Base-by-base conservation (phyloP, 2,797 vertebrate species). In the Babyrousa celebensis region DNA sequence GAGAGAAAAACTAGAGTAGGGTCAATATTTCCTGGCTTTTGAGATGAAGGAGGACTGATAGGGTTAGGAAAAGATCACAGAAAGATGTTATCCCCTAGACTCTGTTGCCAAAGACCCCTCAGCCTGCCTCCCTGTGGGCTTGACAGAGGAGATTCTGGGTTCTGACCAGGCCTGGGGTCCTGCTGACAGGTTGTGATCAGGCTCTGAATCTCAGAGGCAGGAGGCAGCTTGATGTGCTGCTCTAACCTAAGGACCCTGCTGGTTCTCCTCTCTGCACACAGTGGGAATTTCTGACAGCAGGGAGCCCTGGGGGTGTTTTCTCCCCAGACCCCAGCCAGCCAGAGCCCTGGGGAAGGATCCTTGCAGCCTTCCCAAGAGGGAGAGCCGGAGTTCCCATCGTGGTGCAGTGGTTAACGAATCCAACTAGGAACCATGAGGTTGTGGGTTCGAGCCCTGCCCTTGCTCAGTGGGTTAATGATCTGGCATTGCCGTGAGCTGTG, bases 281-380 rank as follows among this genome's bases (percentile, higher is more conserved):
- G 9, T 71, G 79, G 83, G 70, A 87, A 68, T 93, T 94, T 70
- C 15, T 86, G 74, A 48, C 23, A 79, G 60, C 18, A 82, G 20
- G 36, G 65, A 91, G 43, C 79, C 48, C 89, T 87, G n/a, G 79
- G 65, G 18, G 29, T 40, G 65, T 89, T 74, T 48, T 96, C 25
- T 16, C 8, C 27, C 20, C n/a, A 11, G 68, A 25, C n/a, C n/a
- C n/a, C 40, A 27, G n/a, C 12, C 21, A 48, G 17, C 32, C 25
- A 36, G 36, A 72, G 40, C 36, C 91, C 65, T 43, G 48, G 18
- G 85, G 58, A n/a, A n/a, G 82, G 5, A 52, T 94, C 58, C n/a
- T 29, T 89, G 74, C 20, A 32, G 27, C 18, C 48, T 65, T 95
- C 89, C 86, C 91, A 82, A 67, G 65, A 95, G 96, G 4, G 12